A percentile compares a stretch with the other conserved stretches of the same genome.
phyloP scores from a whole-genome alignment of 2,113 vertebrate species.

The Lasiurus cinereus region DNA sequence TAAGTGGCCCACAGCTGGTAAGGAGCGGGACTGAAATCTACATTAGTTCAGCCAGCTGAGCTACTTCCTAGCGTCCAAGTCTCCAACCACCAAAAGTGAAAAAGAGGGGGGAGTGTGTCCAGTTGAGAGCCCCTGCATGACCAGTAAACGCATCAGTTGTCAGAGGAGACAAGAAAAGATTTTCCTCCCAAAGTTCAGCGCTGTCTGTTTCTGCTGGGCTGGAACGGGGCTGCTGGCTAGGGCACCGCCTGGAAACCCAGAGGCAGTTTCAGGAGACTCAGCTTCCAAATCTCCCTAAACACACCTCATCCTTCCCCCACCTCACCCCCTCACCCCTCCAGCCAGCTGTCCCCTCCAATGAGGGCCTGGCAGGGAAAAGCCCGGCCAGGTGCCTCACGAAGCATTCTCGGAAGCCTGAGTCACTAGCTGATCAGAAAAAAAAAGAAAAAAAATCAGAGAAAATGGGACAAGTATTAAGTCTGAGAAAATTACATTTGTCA shows the following conservation, averaged over 20 bases:
- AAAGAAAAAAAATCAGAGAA: slow-evolving; percentile 87
- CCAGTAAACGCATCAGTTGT: slow-evolving; percentile 13
- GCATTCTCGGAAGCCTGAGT: slow-evolving; percentile 86
- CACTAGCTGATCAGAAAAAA: slow-evolving; percentile 88
- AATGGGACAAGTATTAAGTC: slow-evolving; percentile 84
- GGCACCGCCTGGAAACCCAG: neutral
- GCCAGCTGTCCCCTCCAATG: neutral
- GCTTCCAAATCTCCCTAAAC: neutral
- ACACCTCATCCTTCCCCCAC: neutral
- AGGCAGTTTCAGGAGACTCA: neutral
- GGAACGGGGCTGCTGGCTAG: neutral
- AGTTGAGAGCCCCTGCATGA: neutral
- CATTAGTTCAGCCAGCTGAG: neutral
- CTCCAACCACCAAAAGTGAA: neutral
- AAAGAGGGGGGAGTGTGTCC: neutral
- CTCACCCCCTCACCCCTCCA: too few species aligned
- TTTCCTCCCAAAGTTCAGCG: slow-evolving; percentile 60
- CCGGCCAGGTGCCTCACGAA: slow-evolving; percentile 34
- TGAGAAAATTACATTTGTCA: slow-evolving; percentile 88
- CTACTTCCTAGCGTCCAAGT: neutral
- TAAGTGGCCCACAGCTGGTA: neutral
- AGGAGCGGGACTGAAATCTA: neutral
- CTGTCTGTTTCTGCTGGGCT: slow-evolving; percentile 32
- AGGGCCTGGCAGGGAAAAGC: slow-evolving; percentile 36
- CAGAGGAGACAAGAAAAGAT: slow-evolving; percentile 48